Base-by-base conservation (phyloP, 2,888 invertebrate genomes). In the Stegophylla sp. region DNA sequence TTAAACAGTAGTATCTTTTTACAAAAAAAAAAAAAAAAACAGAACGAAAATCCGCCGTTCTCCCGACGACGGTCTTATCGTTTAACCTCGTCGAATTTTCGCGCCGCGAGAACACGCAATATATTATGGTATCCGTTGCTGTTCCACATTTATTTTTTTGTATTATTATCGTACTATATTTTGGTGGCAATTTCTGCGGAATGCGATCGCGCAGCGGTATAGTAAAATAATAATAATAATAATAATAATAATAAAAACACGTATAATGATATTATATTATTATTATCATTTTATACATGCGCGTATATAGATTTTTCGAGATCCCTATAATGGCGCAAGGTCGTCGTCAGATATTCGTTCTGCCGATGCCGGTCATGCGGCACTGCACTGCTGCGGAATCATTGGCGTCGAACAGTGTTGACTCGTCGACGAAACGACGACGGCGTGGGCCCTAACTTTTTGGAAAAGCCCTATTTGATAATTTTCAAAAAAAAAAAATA, bases 21-120 rank as follows among this genome's bases (percentile, higher is more conserved):
- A 34, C 34, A 34, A 34, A 3, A 7, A 34, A 3, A 34, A 34
- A 34, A 34, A 34, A 34, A 34, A n/a, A n/a, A n/a, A n/a, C n/a
- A n/a, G n/a, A n/a, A n/a, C n/a, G n/a, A n/a, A n/a, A 34, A 34
- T 34, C 34, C 34, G 7, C 34, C 34, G 34, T 34, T 34, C 34
- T 34, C 34, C 7, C 34, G 34, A 5, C 7, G n/a, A 3, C 12
- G 12, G 28, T 28, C 28, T 61, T 17, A 17, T 61, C 61, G 61
- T 61, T 28, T 61, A 61, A 61, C 61, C 26, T 56, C 56, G 56
- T 28, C 61, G 28, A 61, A 28, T 61, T 61, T 61, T 26, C 28
- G 26, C 61, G 26, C 61, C 28, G 17, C 15, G 28, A 61, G 61
- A 61, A 59, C 59, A 4, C 15, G 20, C 15, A 9, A 7, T 9